Percentiles rank a stretch among this genome's conserved stretches.
phyloP scores from a whole-genome alignment of 2,888 invertebrate genomes.

The Miltochrista miniata region DNA sequence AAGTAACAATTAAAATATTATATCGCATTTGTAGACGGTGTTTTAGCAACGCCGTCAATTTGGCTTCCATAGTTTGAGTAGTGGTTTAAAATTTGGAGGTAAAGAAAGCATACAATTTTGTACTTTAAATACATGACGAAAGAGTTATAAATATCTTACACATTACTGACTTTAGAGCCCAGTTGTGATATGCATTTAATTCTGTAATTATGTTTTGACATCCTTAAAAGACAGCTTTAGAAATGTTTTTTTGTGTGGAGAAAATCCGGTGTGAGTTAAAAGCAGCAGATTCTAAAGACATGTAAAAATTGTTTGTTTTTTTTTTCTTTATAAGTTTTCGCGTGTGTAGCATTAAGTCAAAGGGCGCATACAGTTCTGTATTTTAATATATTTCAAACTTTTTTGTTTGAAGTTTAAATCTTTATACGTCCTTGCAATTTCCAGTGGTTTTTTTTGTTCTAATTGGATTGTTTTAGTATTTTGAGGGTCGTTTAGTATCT shows the following conservation, averaged over 20 bases:
- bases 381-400: constrained; percentile 21
- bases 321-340: constrained; percentile 59
- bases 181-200: constrained; percentile 70
- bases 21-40: constrained; percentile 61
- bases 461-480: constrained; percentile 56
- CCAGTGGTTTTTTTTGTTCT: constrained; percentile 37
- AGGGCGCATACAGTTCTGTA: constrained; percentile 28
- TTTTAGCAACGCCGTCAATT: constrained; percentile 59
- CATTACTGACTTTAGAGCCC: constrained; percentile 44
- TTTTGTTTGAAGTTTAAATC: not conserved
- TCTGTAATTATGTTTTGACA: constrained; percentile 30
- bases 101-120: constrained; percentile 54
- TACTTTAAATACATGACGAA: constrained; percentile 61
- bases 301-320: constrained; percentile 57
- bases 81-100: constrained; percentile 42
- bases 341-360: constrained; percentile 61
- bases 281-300: constrained; percentile 81
- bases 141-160: constrained; percentile 22
- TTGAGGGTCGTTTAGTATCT: constrained; percentile 53
- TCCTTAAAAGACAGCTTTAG: constrained; percentile 51
- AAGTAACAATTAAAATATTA: constrained; percentile 35
- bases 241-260: constrained; percentile 32
- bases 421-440: constrained; percentile 23
- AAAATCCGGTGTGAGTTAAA: constrained; percentile 46
- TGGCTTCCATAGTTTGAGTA: constrained; percentile 81